Base-by-base conservation (phyloP, 2,113 vertebrate genomes). In the Catharus bicknelli region DNA sequence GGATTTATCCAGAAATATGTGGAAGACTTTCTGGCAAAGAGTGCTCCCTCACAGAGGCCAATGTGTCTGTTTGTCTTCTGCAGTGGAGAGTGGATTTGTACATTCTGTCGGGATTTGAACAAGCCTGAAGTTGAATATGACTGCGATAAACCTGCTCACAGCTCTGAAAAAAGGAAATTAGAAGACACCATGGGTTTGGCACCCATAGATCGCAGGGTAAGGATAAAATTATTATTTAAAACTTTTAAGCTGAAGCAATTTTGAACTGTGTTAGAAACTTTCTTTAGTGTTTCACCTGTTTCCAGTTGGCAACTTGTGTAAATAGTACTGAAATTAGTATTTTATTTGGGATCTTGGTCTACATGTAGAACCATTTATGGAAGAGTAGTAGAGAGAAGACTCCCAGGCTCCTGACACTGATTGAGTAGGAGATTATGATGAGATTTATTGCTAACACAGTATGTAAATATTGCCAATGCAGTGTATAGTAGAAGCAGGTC, bases 21-120 rank as follows among this genome's bases (percentile, higher is more conserved):
- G 22, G 25, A 84, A 94, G 62, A 38, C 26, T 42, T 73, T 79
- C 75, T 58, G 36, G 68, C 19, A 55, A 4, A 45, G 51, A 53
- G 20, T 57, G 29, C 19, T 74, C 1, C 10, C 21, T 91, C 20
- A n/a, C 47, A 84, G 86, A 80, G 9, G 11, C 90, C 70, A 43
- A 11, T 47, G 9, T 85, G 17, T 80, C 78, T 94, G 18, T 95
- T 61, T 83, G 43, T 90, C 15, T 23, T 90, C 22, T 75, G 57
- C 68, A 98, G 98, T 63, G 98, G 98, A 75, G 98, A 98, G 81
- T 98, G 98, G 98, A 98, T 98, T 78, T 98, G 98, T 92, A 98
- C 98, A 2, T 98, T 98, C 93, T 98, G 98, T 79, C 97, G 98
- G 80, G 98, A 98, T 90, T 94, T 98, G 36, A 97, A 97, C 76